Evolutionary conservation across 2,797 vertebrate genomes (phyloP).

Genomic region (Erpetoichthys calabaricus): DNA sequence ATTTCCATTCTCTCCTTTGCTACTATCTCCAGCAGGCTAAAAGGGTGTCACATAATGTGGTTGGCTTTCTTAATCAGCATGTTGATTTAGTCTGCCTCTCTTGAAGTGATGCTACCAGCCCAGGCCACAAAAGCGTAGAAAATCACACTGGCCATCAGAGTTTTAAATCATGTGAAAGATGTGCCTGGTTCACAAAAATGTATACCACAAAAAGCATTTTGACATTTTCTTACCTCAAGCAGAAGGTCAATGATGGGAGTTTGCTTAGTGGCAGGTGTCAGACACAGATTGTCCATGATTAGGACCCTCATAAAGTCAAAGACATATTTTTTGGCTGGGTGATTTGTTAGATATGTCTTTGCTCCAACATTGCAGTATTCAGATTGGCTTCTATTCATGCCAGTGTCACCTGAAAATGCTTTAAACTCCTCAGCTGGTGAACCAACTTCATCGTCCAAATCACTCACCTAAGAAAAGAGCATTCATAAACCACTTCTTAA

Average conservation of each 20-base stretch:
- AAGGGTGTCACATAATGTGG: too few species aligned
- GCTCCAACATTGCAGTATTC: slow-evolving; percentile 94
- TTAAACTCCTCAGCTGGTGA: slow-evolving; percentile 96
- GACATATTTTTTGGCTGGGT: slow-evolving; percentile 93
- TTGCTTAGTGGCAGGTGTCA: slow-evolving; percentile 88
- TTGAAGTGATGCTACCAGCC: too few species aligned
- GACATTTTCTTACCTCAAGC: slow-evolving; percentile 68
- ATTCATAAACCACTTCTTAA: too few species aligned
- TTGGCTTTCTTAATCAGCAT: too few species aligned
- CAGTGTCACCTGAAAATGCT: slow-evolving; percentile 76
- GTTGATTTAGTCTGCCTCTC: too few species aligned
- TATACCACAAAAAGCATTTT: too few species aligned
- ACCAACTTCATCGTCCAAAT: slow-evolving; percentile 84
- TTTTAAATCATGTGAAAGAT: too few species aligned
- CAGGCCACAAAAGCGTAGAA: too few species aligned
- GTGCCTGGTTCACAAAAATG: too few species aligned
- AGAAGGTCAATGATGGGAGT: slow-evolving; percentile 88
- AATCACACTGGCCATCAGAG: too few species aligned
- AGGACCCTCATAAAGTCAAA: slow-evolving; percentile 96
- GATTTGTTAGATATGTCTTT: slow-evolving; percentile 91
- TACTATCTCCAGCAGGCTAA: too few species aligned
- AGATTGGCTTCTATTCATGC: slow-evolving; percentile 96
- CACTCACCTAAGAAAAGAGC: slow-evolving; percentile 62
- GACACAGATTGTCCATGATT: slow-evolving; percentile 93
- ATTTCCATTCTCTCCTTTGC: too few species aligned